Base-by-base conservation (phyloP, 2,113 vertebrate species). In the Regulus satrapa region DNA sequence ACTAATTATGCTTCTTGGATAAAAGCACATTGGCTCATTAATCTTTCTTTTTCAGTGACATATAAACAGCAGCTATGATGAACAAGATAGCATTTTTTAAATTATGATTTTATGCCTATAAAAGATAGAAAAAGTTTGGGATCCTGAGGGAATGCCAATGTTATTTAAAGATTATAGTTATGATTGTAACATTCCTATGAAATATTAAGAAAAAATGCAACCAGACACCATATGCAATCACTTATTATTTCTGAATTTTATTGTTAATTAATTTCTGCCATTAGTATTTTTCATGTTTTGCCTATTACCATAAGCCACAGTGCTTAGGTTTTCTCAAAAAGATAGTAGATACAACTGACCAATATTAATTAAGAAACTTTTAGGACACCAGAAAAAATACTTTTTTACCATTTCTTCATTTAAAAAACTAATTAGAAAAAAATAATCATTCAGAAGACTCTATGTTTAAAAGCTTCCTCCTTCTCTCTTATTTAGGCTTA, bases 1-100 rank as follows among this genome's bases (percentile, higher is more conserved):
- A 78, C n/a, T 94, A 95, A 94, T 94, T 93, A 76, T 67, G 21
- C 14, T 92, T 63, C 75, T 96, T 90, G 78, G 36, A 93, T 90
- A 90, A 96, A 93, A 92, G 40, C 14, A 95, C 51, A 72, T 51
- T 85, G 74, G 36, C 17, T 88, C 41, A 85, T 93, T 94, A 91
- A 89, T 91, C 26, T 94, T 88, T 77, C 82, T 89, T 93, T 94
- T 91, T 45, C 31, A 25, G 34, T 93, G 77, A 75, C 59, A 90
- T 78, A 56, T 54, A 92, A 97, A 71, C 17, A 95, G 14, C 63
- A 79, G 12, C 10, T 79, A 18, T 46, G 38, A 86, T 63, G 32
- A 97, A 85, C 18, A 61, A 45, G 31, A 95, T 73, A 87, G 7
- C 15, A 14, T 45, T 86, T 76, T 83, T 71, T 43, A 1, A 40